Base-by-base conservation (phyloP, 1,140 invertebrate species). In the Zeugodacus cucurbitae region DNA sequence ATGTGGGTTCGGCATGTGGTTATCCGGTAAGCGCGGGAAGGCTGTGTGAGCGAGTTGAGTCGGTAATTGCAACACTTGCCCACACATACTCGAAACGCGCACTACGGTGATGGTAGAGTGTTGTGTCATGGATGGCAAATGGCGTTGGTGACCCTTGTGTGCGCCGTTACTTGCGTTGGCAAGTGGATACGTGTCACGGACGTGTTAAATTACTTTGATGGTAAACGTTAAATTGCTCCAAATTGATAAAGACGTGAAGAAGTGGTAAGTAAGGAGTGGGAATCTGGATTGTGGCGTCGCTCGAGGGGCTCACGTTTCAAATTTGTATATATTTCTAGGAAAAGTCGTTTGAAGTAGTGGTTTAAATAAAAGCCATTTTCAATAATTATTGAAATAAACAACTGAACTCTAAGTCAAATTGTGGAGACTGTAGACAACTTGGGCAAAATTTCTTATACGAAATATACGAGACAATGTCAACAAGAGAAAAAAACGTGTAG, bases 151-250 rank as follows among this genome's bases (percentile, higher is more conserved):
- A 82, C 26, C 22, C 74, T 82, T 48, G 67, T 74, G 34, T 74
- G 67, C 20, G 67, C 17, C 22, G 67, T 37, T 34, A 3, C 67
- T 41, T 34, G 67, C 32, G 34, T 32, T n/a, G 8, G 67, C 17
- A 34, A 34, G 41, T 82, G 41, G n/a, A 48, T 26, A 48, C 74
- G 74, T 82, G 41, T 48, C 74, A 82, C 74, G 74, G 74, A 82
- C 74, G 26, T 82, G 41, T 82, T 41, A 82, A 82, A 82, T 48
- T 82, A 44, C 74, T 82, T 82, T 82, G 37, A 82, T 44, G 74
- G 44, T 41, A 82, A 78, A 82, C 44, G 74, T 48, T 82, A 82
- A 82, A 82, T 82, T 82, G 41, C 74, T 48, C 41, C 22, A 82
- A 82, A 48, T 44, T 48, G 41, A 82, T 26, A 41, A 37, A 26